Base-by-base conservation (phyloP, 1,140 invertebrate species). In the Melanaphis sacchari region DNA sequence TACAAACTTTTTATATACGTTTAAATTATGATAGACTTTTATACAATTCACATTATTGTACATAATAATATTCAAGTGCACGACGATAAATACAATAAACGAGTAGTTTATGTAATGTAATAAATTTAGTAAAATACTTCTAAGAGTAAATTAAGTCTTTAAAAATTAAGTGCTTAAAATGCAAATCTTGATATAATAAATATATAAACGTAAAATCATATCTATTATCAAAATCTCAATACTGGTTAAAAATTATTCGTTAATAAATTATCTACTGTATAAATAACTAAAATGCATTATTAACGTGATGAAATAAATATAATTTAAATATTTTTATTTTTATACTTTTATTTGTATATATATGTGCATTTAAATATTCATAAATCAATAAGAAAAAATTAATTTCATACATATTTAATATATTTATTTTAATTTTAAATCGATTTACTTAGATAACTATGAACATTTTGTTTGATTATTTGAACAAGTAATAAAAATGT, bases 201-300 rank as follows among this genome's bases (percentile, higher is more conserved):
- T 84, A 8, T 40, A 24, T 38, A 26, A 84, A 84, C 81, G 22
- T 84, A 84, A 84, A 84, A 40, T 24, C 22, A 84, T 84, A 84
- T 84, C 81, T 84, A 26, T 84, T 41, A 84, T 84, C 8, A 84
- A 84, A 84, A 84, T 84, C 81, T 84, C 2, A 84, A 84, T 84
- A 84, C 81, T 84, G 81, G 81, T 84, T 84, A 22, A 38, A 84
- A 41, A 40, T 84, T 41, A 84, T 7, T 84, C 38, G 38, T 84
- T 84, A 84, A 40, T 84, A 40, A 41, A 38, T 24, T 84, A 84
- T 40, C 81, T 41, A 84, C 21, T 40, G 41, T 40, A 84, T 84
- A 84, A 84, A 40, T 84, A 40, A 84, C 18, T 22, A 84, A 84
- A 7, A 84, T 40, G 4, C 81, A 38, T 40, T 38, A 82, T 82